Evolutionary conservation across 2,797 vertebrate genomes (phyloP).

Genomic region (Hoplostethus mediterraneus): DNA sequence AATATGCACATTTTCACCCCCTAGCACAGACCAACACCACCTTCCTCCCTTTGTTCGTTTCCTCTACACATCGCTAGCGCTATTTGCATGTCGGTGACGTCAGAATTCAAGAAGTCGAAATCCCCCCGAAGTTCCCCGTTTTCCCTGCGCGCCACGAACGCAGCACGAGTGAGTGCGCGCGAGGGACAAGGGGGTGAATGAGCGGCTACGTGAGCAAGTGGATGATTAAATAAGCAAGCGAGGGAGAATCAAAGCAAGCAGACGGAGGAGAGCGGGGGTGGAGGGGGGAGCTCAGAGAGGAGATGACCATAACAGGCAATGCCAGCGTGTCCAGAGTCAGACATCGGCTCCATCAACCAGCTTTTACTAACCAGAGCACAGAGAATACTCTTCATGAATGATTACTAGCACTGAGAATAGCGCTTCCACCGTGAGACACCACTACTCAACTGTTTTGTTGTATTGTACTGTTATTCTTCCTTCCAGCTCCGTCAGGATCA

Average conservation of each 20-base stretch:
- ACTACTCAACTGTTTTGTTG: neutral
- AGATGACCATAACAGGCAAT: constrained; percentile 63
- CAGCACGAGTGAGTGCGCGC: too few species aligned
- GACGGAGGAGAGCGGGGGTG: neutral
- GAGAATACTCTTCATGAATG: neutral
- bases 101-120: too few species aligned
- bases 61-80: too few species aligned
- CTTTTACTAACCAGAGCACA: neutral
- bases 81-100: too few species aligned
- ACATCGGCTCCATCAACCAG: neutral
- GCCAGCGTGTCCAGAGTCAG: constrained; percentile 9
- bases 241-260: neutral
- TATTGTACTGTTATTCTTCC: neutral
- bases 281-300: neutral
- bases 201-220: neutral
- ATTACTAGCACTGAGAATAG: too few species aligned
- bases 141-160: too few species aligned
- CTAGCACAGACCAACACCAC: too few species aligned
- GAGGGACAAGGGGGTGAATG: neutral
- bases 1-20: too few species aligned
- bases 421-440: neutral
- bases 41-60: too few species aligned
- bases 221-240: neutral
- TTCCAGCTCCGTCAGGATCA: too few species aligned
- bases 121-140: too few species aligned